Percentiles rank a stretch among this genome's conserved stretches.
Conservation (phyloP, 2,888 invertebrate species). For the Halictus quadricinctus region DNA sequence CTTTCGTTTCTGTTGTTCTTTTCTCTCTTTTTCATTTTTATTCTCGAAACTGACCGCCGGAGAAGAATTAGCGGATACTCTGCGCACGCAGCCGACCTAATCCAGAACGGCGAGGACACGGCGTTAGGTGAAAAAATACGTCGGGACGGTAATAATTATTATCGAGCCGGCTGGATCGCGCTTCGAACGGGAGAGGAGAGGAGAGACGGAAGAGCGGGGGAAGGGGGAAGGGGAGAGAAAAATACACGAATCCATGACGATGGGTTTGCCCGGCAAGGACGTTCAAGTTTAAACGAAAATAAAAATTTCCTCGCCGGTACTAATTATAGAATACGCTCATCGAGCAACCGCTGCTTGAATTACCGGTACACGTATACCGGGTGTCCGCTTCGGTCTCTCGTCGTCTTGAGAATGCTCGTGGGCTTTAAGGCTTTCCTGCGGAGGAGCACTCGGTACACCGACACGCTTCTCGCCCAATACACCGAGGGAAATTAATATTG, state of each 20-base stretch:
- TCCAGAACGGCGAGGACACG: conserved; percentile 64
- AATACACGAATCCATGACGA: conserved; percentile 52
- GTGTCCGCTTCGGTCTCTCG: conserved; percentile 9
- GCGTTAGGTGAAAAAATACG: conserved; percentile 72
- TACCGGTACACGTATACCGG: conserved; percentile 64
- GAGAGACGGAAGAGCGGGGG: conserved; percentile 38
- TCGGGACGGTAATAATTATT: conserved; percentile 71
- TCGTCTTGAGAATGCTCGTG: neutral
- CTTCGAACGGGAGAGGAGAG: neutral
- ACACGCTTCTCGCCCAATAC: conserved; percentile 33
- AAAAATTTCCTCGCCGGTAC: conserved; percentile 78
- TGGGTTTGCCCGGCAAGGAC: conserved; percentile 75
- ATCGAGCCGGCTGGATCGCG: conserved; percentile 58
- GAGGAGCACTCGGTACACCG: conserved; percentile 31
- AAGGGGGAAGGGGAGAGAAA: conserved; percentile 31
- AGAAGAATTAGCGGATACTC: conserved; percentile 64
- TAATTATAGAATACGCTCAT: conserved; percentile 80
- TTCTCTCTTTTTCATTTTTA: conserved; percentile 20
- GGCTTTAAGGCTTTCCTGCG: no score
- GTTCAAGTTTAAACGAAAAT: conserved; percentile 82
- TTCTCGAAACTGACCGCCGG: conserved; percentile 51
- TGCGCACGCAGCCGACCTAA: conserved; percentile 29
- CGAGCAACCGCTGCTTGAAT: conserved; percentile 70
- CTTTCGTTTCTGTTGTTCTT: neutral
- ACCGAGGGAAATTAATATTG: conserved; percentile 62